A percentile compares a stretch with the other conserved stretches of the same genome.
phyloP scores from a whole-genome alignment of 2,888 invertebrate species.

The Mythimna vitellina region DNA sequence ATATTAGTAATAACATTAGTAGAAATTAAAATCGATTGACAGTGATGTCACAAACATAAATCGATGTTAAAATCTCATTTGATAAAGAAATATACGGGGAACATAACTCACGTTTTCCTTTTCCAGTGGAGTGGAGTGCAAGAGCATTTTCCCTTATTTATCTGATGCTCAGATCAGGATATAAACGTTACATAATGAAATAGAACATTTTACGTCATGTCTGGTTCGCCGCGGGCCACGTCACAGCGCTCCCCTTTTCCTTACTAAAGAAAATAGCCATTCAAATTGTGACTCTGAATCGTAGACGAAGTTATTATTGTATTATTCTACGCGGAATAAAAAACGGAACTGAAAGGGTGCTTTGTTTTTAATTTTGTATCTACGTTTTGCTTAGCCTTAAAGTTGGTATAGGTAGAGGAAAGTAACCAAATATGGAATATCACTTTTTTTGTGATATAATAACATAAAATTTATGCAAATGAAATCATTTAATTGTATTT shows the following conservation, averaged over 20 bases:
- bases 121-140: background rate
- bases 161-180: conserved; percentile 35
- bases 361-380: conserved; percentile 10
- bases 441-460: too few relatives aligned
- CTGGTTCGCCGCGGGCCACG: conserved; percentile 38
- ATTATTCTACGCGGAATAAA: conserved; percentile 24
- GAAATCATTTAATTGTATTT: too few relatives aligned
- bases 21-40: background rate
- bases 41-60: background rate
- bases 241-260: conserved; percentile 37
- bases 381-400: conserved; percentile 9
- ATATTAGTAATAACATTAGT: background rate
- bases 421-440: too few relatives aligned
- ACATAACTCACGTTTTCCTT: conserved; percentile 5
- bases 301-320: conserved; percentile 51
- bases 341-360: conserved; percentile 6
- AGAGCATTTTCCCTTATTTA: conserved; percentile 22
- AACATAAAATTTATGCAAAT: too few relatives aligned
- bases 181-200: conserved; percentile 43
- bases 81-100: background rate
- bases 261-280: conserved; percentile 43
- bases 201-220: conserved; percentile 45
- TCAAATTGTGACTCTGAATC: conserved; percentile 45
- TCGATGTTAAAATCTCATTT: conserved; percentile 7
- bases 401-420: background rate